Evolutionary conservation across 2,797 vertebrate genomes (phyloP), one percentile per base, ranked within the genome.

Genomic region (Oreonectes daqikongensis): DNA sequence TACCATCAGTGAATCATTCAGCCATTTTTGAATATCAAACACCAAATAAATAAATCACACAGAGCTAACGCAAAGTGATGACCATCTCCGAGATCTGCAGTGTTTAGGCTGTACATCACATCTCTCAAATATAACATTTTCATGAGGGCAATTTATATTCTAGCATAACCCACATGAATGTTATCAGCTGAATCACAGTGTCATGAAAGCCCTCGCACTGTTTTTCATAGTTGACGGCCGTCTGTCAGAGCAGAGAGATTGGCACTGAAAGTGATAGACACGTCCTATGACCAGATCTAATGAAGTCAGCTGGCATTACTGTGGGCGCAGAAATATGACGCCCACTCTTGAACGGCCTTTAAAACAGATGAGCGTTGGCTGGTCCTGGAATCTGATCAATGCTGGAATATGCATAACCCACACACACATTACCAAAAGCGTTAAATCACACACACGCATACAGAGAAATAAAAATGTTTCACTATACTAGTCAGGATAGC

Each of bases 291-390:
- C 69, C 18, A 24, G 30, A 67, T 72, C 26, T 70, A 69, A 70
- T 70, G 70, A 71, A 69, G 28, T 79, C 59, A 57, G 64, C 30
- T 69, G 75, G 72, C 69, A 63, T n/a, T 30, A 64, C 17, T 26
- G 52, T 30, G 52, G 66, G 38, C 46, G 69, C 52, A 64, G 17
- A 68, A 55, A 77, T 59, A 76, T 50, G 59, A 65, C 72, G 64
- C 79, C 73, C 69, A 81, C 74, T 69, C 28, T 38, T 17, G 72
- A 64, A 38, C 30, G 46, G 76, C 52, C 75, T 57, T 75, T 81
- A 46, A 64, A 72, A 65, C 63, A n/a, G 80, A 48, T 68, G 22
- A 59, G 68, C 38, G 61, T 28, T 70, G 65, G 30, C 38, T 57
- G 48, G 6, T 35, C 61, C 35, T 50, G 14, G 24, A 20, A 72